Evolutionary conservation across 2,797 vertebrate species (phyloP), one percentile per base, ranked within the genome.

Genomic region (Ficedula albicollis): DNA sequence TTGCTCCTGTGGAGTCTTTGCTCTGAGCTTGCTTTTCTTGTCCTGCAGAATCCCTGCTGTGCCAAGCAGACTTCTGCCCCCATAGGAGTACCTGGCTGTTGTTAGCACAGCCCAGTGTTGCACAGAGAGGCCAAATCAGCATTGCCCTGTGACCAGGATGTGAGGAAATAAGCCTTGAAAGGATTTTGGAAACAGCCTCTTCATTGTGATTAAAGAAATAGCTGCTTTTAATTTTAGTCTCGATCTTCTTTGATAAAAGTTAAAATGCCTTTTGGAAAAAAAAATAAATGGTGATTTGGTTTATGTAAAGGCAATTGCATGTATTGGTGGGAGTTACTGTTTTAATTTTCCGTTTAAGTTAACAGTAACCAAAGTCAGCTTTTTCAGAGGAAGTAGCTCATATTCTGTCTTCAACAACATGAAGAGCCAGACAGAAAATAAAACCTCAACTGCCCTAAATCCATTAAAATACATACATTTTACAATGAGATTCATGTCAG

Each of bases 81-180:
- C 0, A 0, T 48, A 3, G 8, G 6, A 55, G 30, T 74, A 1
- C n/a, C 15, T 15, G 60, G 38, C n/a, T 39, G 23, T 16, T 34
- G 5, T 30, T 48, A 27, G 21, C 4, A 7, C 41, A 55, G 48
- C 13, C 0, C 0, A 0, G 9, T 18, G 29, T 16, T 7, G 14
- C 75, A 29, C 52, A 8, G 4, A 51, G 43, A 16, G 48, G 39
- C 36, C 5, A 21, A 4, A 19, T 36, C 64, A 55, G 2, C 32
- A 1, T 8, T 22, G 41, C 39, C 38, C 64, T 70, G 26, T 6
- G 34, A 5, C 11, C 2, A 2, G 46, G 67, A 43, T 43, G 0
- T 11, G 32, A 41, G 59, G 48, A 88, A 70, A 48, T 25, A 3
- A 43, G 11, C 25, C 48, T 59, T 3, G 0, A 13, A 26, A 12